Conservation (phyloP, 35 echinoderm and acorn worm genomes). For the Anneissia japonica region DNA sequence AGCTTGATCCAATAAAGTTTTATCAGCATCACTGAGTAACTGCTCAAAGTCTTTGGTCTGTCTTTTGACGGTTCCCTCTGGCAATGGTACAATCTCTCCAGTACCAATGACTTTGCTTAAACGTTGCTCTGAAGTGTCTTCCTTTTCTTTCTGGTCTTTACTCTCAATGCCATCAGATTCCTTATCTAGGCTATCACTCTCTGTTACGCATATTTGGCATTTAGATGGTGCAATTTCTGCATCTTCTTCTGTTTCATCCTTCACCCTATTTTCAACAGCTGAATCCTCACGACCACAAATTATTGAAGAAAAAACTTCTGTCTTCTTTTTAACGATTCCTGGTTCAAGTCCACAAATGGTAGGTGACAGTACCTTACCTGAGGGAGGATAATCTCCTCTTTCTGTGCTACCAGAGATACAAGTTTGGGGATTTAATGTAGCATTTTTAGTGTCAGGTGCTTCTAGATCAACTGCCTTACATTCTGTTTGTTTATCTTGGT, state of each 20-base stretch:
- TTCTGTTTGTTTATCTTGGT: background rate
- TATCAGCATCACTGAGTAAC: background rate
- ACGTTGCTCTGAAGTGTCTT: background rate
- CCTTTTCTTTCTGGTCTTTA: background rate
- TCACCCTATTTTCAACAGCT: background rate
- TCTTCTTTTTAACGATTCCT: slow-evolving; percentile 38
- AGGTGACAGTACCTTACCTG: background rate
- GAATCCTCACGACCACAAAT: background rate
- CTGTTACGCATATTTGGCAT: background rate
- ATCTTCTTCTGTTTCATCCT: background rate
- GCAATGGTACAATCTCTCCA: slow-evolving; percentile 73
- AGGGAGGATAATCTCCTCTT: slow-evolving; percentile 2
- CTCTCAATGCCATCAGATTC: background rate
- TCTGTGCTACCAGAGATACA: background rate
- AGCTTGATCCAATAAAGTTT: slow-evolving; percentile 3
- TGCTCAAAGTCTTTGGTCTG: slow-evolving; percentile 83
- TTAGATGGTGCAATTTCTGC: background rate
- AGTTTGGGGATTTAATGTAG: background rate
- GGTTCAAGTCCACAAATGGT: slow-evolving; percentile 28
- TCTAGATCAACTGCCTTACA: background rate
- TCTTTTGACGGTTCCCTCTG: slow-evolving; percentile 65
- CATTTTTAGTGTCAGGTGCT: background rate
- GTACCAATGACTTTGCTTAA: slow-evolving; percentile 17
- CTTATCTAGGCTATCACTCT: background rate
- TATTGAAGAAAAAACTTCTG: slow-evolving; percentile 23